Percentiles rank a stretch among this genome's conserved stretches.
phyloP scores from a whole-genome alignment of 2,888 invertebrate species.

The Drosophila nigritarsus region DNA sequence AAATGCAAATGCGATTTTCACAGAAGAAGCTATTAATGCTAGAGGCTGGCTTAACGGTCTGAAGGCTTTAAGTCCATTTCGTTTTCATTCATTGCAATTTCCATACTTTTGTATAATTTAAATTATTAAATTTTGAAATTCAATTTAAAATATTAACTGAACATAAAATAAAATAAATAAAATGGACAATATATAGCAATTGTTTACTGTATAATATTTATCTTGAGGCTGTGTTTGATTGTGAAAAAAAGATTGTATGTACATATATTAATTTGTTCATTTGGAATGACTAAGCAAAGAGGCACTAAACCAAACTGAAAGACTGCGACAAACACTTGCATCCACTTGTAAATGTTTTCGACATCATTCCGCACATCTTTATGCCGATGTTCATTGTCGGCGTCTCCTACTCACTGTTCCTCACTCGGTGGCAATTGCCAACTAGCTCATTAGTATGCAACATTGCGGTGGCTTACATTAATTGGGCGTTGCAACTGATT shows the following conservation, averaged over 20 bases:
- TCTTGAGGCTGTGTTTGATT: background rate
- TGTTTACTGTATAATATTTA: background rate
- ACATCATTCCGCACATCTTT: conserved; percentile 47
- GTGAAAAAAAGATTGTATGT: conserved; percentile 11
- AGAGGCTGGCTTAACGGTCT: background rate
- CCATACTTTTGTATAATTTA: background rate
- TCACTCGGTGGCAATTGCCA: conserved; percentile 26
- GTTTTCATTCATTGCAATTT: background rate
- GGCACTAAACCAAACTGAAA: conserved; percentile 9
- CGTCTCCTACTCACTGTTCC: conserved; percentile 22
- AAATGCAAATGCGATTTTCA: conserved; percentile 63
- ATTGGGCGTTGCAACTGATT: conserved; percentile 82
- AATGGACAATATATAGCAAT: background rate
- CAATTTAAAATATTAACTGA: background rate
- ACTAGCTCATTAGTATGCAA: conserved; percentile 78
- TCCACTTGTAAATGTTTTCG: conserved; percentile 11
- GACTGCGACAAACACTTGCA: background rate
- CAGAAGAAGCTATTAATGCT: background rate
- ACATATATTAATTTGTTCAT: conserved; percentile 24
- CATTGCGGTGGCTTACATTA: conserved; percentile 79
- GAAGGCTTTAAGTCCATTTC: background rate
- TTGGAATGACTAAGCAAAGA: conserved; percentile 27
- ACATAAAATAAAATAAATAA: background rate
- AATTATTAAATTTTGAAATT: background rate
- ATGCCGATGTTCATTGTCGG: conserved; percentile 42